Evolutionary conservation across 1,140 invertebrate genomes (phyloP).

Genomic region (Saxidomus purpurata): DNA sequence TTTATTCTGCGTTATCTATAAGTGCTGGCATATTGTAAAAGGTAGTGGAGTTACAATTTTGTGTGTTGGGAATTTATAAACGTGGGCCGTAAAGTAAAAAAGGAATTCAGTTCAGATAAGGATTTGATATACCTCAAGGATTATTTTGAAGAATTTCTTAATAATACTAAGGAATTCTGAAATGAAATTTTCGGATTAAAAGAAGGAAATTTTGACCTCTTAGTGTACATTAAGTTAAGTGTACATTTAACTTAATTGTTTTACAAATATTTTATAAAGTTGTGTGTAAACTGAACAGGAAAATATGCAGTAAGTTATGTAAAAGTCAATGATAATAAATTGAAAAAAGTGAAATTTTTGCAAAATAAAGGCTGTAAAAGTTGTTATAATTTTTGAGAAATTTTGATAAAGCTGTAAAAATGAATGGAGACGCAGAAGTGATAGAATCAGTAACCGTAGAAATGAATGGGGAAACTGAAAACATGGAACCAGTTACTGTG

Average conservation of each 20-base stretch:
- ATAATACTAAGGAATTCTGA: not conserved
- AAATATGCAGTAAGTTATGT: no score
- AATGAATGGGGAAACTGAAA: constrained; percentile 12
- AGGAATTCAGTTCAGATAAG: constrained; percentile 2
- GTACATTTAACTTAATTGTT: no score
- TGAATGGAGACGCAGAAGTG: constrained; percentile 2
- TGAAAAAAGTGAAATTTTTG: not conserved
- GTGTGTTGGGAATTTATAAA: constrained; percentile 24
- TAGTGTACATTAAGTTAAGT: no score
- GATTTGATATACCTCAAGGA: not conserved
- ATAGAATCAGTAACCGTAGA: constrained; percentile 1
- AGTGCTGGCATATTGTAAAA: constrained; percentile 11
- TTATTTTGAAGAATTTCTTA: not conserved
- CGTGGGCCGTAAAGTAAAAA: not conserved
- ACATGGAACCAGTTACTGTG: constrained; percentile 16
- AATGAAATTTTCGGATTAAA: constrained; percentile 1
- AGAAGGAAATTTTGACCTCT: not conserved
- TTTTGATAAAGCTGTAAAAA: not conserved
- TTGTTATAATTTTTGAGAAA: not conserved
- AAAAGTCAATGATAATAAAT: no score
- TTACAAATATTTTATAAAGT: no score
- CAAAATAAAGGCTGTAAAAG: not conserved
- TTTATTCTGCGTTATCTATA: constrained; percentile 5
- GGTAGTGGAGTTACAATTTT: not conserved
- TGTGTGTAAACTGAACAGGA: no score